Base-by-base conservation (phyloP, 2,888 invertebrate species). In the Ischnura elegans region DNA sequence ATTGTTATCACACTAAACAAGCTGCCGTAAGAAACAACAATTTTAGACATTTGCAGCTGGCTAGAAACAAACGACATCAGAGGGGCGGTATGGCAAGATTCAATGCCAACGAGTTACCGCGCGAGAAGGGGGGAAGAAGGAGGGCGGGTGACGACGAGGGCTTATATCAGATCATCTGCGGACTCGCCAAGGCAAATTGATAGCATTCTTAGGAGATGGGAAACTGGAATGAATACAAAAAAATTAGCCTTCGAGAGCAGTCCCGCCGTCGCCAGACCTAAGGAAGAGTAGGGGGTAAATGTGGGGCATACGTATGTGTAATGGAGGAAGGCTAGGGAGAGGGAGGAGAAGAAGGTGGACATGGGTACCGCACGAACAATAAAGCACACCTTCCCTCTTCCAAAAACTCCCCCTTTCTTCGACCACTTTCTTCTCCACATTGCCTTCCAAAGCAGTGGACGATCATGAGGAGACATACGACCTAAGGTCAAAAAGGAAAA, bases 141-240 rank as follows among this genome's bases (percentile, higher is more conserved):
- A 19, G 51, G 19, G 8, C 51, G 51, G 4, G 51, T 16, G 76
- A 36, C 36, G 76, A 10, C 36, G 61, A 61, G 61, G n/a, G 76
- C 76, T 76, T 36, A 76, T 76, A 76, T 76, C 76, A 36, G 76
- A 76, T 76, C 76, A 76, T 76, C 76, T 36, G 76, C 76, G 36
- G 36, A 76, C 76, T 76, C 76, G 76, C 36, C 76, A 13, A 76
- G 76, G 76, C 76, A 76, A 76, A 76, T 76, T 76, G 76, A 76
- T 76, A 76, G 76, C 76, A 76, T 76, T 76, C 76, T 76, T 36
- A 10, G 76, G 36, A 16, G 21, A 19, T 8, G n/a, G 36, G 25
- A 76, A 36, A 76, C 29, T 29, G 13, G 36, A 76, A 36, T 10
- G 16, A 76, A 76, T 13, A 76, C 76, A 36, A 36, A 61, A 76